Evolutionary conservation across 2,113 vertebrate species (phyloP), one percentile per base, ranked within the genome.

Genomic region (Cottus gobio): DNA sequence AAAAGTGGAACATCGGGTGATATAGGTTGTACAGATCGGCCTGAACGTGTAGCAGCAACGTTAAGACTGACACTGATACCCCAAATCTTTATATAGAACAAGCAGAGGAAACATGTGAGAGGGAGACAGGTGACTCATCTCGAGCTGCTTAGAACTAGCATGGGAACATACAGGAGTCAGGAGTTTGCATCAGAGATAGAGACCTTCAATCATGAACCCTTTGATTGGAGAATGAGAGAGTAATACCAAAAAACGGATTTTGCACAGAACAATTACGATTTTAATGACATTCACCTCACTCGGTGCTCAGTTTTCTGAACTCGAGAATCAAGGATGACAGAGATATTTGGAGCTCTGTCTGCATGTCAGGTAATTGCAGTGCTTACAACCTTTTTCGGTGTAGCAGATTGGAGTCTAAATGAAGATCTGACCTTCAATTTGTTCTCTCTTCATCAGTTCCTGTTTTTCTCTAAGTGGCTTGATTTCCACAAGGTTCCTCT

Each of bases 341-440:
- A 46, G n/a, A 26, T 84, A 75, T 37, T 86, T 56, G 54, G 24
- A 71, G 12, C 54, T 70, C 16, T 31, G 57, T 71, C 57, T 71
- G 60, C 48, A 44, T 62, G 46, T 34, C 52, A 72, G 80, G 65
- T 88, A 85, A 85, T 83, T 83, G 62, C 18, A 64, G 69, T 22
- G 11, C 54, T 65, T 50, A 46, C 61, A 84, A 73, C 48, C 48
- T 84, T 83, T 34, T 72, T 61, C n/a, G 2, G 50, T 58, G 77
- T 46, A 71, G 20, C 62, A 79, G 39, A 87, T 61, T 85, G 79
- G 75, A 84, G 75, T 82, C 68, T 80, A 79, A 87, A 85, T 86
- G 52, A 81, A 70, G 79, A 62, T 70, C 72, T 81, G 85, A 89
- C 85, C 90, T 92, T 89, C 79, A 75, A 22, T 83, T 84, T 80